These are phyloP conservation scores for Trogon melanurus DNA, from an alignment of 2,113 vertebrate species.

Conservation along the genomic window DNA sequence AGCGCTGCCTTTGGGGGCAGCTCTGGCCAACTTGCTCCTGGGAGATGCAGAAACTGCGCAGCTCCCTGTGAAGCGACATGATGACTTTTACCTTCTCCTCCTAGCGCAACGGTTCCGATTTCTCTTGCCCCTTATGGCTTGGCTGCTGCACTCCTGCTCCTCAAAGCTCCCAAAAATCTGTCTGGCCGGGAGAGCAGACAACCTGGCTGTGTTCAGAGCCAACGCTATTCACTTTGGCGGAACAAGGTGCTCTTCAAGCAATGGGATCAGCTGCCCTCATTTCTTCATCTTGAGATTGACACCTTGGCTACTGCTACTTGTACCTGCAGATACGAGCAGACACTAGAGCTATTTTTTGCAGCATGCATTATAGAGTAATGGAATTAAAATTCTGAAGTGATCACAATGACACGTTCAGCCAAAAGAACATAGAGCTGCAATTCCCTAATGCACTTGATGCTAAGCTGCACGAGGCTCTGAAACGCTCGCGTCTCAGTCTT, in stretches of 20 bases:
- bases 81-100: background rate
- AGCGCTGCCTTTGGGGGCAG: background rate
- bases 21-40: background rate
- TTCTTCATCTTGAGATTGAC: background rate
- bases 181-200: background rate
- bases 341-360: background rate
- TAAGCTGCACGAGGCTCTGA: background rate
- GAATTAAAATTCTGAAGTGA: constrained; percentile 24
- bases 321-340: background rate
- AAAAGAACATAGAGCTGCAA: background rate
- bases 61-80: background rate
- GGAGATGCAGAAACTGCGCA: background rate
- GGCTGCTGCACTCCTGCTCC: background rate
- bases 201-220: background rate
- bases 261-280: background rate
- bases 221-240: background rate
- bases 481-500: background rate
- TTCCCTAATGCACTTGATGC: background rate
- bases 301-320: background rate
- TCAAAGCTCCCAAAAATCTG: background rate
- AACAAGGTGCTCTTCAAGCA: background rate
- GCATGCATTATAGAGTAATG: background rate
- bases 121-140: background rate
- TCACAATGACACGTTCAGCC: background rate
- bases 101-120: background rate